Conservation (phyloP, 2,888 invertebrate species). For the Latrodectus elegans region DNA sequence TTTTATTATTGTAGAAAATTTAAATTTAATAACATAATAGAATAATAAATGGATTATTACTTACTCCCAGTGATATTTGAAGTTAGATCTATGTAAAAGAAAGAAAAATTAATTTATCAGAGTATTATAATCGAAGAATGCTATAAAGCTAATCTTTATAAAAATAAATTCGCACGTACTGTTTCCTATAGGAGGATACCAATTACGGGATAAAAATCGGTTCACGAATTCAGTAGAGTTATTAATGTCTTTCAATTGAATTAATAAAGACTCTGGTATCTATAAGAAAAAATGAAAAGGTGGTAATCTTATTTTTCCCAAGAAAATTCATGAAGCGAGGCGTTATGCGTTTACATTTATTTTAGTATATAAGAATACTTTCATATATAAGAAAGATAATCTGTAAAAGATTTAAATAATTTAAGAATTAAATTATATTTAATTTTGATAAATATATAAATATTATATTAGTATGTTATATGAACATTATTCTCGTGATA, state of each 20-base stretch:
- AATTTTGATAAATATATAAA: no score
- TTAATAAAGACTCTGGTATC: conserved; percentile 46
- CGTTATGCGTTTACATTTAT: no score
- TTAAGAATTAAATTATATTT: no score
- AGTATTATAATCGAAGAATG: no score
- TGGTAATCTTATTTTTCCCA: not conserved
- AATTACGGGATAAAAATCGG: conserved; percentile 19
- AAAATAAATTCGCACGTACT: not conserved
- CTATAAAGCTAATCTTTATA: no score
- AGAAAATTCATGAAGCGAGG: no score
- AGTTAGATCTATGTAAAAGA: not conserved
- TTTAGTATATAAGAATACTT: no score
- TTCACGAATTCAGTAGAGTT: conserved; percentile 27
- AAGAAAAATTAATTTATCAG: no score
- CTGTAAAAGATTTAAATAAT: no score
- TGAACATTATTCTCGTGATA: no score
- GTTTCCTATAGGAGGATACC: not conserved
- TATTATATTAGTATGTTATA: no score
- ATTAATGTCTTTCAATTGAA: conserved; percentile 29
- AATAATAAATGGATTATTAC: not conserved
- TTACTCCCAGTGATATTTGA: not conserved
- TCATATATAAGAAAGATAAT: no score
- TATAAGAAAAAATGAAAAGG: not conserved
- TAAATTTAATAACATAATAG: not conserved
- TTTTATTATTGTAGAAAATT: not conserved